Percentiles rank a stretch among this genome's conserved stretches.
Evolutionary conservation across 2,797 vertebrate genomes (phyloP).

Genomic region (Liparis tanakae): DNA sequence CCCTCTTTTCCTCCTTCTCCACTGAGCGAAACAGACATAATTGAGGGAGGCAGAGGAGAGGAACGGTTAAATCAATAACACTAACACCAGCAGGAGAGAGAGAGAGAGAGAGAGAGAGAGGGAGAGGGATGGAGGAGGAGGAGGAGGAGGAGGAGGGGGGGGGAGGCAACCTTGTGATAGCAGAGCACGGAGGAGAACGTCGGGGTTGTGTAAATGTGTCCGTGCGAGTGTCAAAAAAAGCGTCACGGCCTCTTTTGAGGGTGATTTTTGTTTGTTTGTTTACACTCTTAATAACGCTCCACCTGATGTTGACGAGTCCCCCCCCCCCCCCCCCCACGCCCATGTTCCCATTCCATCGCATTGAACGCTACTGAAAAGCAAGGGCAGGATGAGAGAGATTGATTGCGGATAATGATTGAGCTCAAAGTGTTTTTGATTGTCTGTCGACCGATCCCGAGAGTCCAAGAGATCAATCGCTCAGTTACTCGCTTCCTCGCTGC

Average conservation of each 20-base stretch:
- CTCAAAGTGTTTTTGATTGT: conserved; percentile 88
- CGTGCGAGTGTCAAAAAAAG: conserved; percentile 41
- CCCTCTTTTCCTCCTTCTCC: conserved; percentile 69
- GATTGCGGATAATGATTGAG: conserved; percentile 87
- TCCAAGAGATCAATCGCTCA: conserved; percentile 72
- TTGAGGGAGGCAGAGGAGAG: conserved; percentile 84
- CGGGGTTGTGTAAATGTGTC: conserved; percentile 36
- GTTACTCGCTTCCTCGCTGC: conserved; percentile 56
- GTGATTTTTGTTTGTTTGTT: background rate
- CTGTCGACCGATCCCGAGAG: conserved; percentile 77
- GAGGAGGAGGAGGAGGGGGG: background rate
- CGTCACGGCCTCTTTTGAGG: conserved; percentile 31
- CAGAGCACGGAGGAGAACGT: conserved; percentile 40
- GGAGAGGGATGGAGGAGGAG: background rate
- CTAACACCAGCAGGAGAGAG: conserved; percentile 73
- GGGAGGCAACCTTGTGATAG: conserved; percentile 37
- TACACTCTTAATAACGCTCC: conserved; percentile 12
- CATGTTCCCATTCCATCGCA: conserved; percentile 52
- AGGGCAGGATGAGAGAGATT: conserved; percentile 72
- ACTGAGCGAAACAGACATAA: conserved; percentile 83
- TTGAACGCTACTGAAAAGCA: conserved; percentile 53
- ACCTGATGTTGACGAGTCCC: conserved; percentile 25
- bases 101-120: background rate
- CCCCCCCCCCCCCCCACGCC: too few relatives aligned
- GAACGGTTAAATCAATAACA: conserved; percentile 87